Base-by-base conservation (phyloP, 2,113 vertebrate species). In the Spilogale gracilis region DNA sequence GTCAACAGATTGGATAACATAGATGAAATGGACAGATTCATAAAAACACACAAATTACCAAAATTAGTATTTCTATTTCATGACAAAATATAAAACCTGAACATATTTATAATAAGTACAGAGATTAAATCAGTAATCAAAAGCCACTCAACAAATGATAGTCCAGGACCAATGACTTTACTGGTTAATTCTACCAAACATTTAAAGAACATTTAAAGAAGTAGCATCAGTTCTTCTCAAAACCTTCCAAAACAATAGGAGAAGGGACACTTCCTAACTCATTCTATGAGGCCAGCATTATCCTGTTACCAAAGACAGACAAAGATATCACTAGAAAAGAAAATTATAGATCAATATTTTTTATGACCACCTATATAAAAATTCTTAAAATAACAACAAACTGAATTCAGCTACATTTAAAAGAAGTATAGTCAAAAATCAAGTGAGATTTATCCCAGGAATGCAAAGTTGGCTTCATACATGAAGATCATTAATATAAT, bases 341-440 rank as follows among this genome's bases (percentile, higher is more conserved):
- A 95, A 96, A 84, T 43, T 74, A 74, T 13, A 80, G 16, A 58
- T 4, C 48, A 93, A n/a, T 65, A 71, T 65, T 93, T 67, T 50
- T 81, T 45, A 79, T 65, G 27, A 76, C 45, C 18, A 89, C 13
- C 63, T 30, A 43, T 89, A 25, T 1, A 95, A 96, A 84, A 63
- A 63, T 95, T 9, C 43, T 92, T 83, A 82, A 92, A 89, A 71
- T 96, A 94, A 60, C 65, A 94, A 14, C 4, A 92, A 89, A 92
- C 61, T 27, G 90, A 96, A 90, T 83, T 79, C 23, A 95, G 56
- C 83, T 92, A 90, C 4, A 71, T 60, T n/a, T 54, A 79, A 82
- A 92, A 69, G 7, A 14, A 91, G 67, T 74, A 67, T 89, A 45
- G 67, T 65, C 20, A 79, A 91, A 95, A n/a, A 48, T 25, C 50